These are phyloP conservation scores for Atlantisia rogersi DNA, from an alignment of 2,113 vertebrate species.

Conservation along the genomic window DNA sequence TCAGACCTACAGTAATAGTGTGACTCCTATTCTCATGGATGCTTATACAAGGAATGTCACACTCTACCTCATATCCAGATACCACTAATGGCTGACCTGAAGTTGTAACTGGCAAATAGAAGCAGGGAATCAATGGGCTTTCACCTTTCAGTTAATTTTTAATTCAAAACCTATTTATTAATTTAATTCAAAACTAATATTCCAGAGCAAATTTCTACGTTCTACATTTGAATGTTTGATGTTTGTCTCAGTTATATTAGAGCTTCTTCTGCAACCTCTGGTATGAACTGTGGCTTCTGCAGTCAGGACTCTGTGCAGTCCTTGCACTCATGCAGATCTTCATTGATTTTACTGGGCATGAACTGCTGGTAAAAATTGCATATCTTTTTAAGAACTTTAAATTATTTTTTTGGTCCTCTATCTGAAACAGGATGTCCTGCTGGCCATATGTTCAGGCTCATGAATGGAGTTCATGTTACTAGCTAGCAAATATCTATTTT, in stretches of 20 bases:
- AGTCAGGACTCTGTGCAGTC: neutral
- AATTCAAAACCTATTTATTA: too few species aligned
- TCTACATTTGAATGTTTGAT: neutral
- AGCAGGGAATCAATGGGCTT: neutral
- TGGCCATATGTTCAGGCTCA: neutral
- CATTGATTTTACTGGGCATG: neutral
- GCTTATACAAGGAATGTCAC: neutral
- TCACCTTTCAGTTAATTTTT: neutral
- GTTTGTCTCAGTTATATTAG: neutral
- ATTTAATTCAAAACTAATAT: neutral
- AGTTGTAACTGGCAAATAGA: neutral
- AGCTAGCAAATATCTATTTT: neutral
- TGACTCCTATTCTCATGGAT: neutral
- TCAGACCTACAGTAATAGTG: neutral
- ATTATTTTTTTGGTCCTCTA: neutral
- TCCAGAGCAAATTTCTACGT: neutral
- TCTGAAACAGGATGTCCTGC: neutral
- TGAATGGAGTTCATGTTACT: neutral
- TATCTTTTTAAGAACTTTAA: neutral
- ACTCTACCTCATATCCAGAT: neutral
- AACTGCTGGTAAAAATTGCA: neutral
- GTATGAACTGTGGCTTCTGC: neutral
- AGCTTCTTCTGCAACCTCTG: neutral
- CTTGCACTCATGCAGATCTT: neutral
- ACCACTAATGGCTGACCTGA: neutral